A percentile compares a stretch with the other conserved stretches of the same genome.
phyloP scores from a whole-genome alignment of 2,797 vertebrate genomes.

The Botia almorhae region DNA sequence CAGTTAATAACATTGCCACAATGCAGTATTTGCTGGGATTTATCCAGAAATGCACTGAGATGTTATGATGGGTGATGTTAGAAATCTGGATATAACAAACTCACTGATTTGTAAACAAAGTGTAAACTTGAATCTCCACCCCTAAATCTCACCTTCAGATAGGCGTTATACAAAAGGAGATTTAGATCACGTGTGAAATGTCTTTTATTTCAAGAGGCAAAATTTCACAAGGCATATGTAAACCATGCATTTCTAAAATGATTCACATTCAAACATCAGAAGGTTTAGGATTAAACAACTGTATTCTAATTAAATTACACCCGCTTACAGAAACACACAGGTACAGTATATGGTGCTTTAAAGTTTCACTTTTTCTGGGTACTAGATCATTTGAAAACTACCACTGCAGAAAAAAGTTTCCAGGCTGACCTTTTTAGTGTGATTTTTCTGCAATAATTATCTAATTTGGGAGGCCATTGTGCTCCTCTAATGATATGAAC shows the following conservation, averaged over 20 bases:
- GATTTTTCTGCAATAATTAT: slow-evolving; percentile 57
- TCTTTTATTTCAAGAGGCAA: neutral
- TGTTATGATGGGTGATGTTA: neutral
- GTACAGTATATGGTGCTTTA: neutral
- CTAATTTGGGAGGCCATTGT: slow-evolving; percentile 53
- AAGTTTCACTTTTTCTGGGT: neutral
- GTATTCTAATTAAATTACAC: neutral
- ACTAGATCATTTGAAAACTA: slow-evolving; percentile 19
- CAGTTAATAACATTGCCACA: slow-evolving; percentile 39
- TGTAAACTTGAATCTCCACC: neutral
- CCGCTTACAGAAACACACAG: neutral
- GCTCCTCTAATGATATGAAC: slow-evolving; percentile 52
- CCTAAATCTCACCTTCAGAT: neutral
- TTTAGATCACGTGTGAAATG: neutral
- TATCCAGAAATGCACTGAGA: neutral
- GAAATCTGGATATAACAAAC: neutral
- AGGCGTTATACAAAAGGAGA: too few species aligned
- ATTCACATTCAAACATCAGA: neutral
- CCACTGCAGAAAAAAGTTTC: slow-evolving; percentile 27
- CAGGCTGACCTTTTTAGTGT: slow-evolving; percentile 56
- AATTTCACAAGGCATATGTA: neutral
- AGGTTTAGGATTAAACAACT: neutral
- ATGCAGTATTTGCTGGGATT: slow-evolving; percentile 27
- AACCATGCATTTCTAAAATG: neutral
- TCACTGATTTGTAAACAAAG: neutral